These are phyloP conservation scores for Aproaerema taeniolella DNA, from an alignment of 2,888 invertebrate species.

Conservation along the genomic window DNA sequence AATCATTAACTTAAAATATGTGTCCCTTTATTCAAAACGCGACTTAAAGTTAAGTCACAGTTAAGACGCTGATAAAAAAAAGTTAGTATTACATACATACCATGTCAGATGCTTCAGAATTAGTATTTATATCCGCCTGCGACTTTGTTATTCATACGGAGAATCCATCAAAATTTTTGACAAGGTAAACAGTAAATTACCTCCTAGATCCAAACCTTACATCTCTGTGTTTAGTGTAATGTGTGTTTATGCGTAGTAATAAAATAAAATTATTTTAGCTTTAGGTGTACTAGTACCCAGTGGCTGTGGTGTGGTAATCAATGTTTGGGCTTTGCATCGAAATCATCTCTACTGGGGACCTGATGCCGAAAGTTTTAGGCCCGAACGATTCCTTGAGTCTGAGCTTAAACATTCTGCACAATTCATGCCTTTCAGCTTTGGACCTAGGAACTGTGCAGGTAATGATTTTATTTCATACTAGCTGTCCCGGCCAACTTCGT, in stretches of 20 bases:
- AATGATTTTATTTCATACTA: not conserved
- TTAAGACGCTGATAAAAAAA: not conserved
- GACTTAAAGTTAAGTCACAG: not conserved
- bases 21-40: not conserved
- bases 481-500: not conserved
- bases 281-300: conserved; percentile 29
- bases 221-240: too few relatives aligned
- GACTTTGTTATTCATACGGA: too few relatives aligned
- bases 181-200: too few relatives aligned
- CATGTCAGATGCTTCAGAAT: too few relatives aligned
- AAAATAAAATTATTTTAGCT: conserved; percentile 20
- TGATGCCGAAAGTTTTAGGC: conserved; percentile 40
- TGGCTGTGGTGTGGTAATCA: conserved; percentile 26
- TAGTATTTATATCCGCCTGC: too few relatives aligned
- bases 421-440: conserved; percentile 36
- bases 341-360: conserved; percentile 46
- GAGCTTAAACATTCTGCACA: conserved; percentile 29
- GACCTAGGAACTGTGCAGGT: conserved; percentile 41
- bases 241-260: too few relatives aligned
- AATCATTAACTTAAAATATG: not conserved
- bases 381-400: conserved; percentile 40
- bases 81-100: too few relatives aligned
- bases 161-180: not conserved
- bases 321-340: conserved; percentile 40
- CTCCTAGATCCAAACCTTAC: too few relatives aligned